phyloP scores from a whole-genome alignment of 2,888 invertebrate species.

The Leuctra nigra region DNA sequence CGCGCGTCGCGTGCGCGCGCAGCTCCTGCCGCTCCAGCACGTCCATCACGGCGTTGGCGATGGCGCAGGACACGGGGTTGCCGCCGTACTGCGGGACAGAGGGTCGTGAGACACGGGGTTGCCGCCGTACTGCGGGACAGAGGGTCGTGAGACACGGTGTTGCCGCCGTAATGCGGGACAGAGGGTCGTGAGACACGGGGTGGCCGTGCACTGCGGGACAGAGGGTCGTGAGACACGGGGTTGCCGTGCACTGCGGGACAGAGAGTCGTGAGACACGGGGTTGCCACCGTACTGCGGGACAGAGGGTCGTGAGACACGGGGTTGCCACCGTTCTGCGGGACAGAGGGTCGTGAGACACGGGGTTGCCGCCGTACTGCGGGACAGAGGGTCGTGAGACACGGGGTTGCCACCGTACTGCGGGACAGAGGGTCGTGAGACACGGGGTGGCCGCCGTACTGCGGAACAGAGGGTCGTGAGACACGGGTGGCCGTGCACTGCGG shows the following conservation, averaged over 20 bases:
- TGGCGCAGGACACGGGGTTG: conserved; percentile 97
- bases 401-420: too few relatives aligned
- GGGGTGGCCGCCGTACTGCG: too few relatives aligned
- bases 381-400: too few relatives aligned
- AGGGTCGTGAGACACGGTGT: background rate
- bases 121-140: conserved; percentile 76
- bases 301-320: too few relatives aligned
- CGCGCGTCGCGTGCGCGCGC: conserved; percentile 69
- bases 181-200: too few relatives aligned
- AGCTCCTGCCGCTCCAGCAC: conserved; percentile 85
- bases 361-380: too few relatives aligned
- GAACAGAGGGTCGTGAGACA: conserved; percentile 95
- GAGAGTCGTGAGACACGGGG: conserved; percentile 96
- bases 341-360: background rate
- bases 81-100: conserved; percentile 76
- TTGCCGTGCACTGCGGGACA: too few relatives aligned
- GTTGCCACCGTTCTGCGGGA: conserved; percentile 88
- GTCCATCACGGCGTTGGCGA: conserved; percentile 90
- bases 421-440: too few relatives aligned
- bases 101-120: too few relatives aligned
- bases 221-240: too few relatives aligned
- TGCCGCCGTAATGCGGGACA: too few relatives aligned
- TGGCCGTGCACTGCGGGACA: too few relatives aligned
- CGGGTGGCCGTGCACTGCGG: conserved; percentile 94
- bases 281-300: conserved; percentile 87